These are phyloP conservation scores for Nebria ingens DNA, from an alignment of 1,140 invertebrate species.

Conservation along the genomic window DNA sequence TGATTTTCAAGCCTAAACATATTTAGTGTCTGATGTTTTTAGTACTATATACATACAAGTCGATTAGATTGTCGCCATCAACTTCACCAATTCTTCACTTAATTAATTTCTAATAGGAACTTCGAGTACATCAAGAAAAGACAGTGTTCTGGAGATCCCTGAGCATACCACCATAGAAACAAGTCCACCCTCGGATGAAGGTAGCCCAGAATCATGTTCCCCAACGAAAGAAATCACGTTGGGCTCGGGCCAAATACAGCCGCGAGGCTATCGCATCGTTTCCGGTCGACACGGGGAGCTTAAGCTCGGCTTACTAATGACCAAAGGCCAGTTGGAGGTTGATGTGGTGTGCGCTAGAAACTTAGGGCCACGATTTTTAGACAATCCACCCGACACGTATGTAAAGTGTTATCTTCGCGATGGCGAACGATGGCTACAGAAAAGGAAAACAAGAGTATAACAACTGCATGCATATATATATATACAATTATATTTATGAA, in stretches of 20 bases:
- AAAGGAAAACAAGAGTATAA: slow-evolving; percentile 73
- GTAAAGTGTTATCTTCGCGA: slow-evolving; percentile 88
- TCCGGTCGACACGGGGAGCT: slow-evolving; percentile 65
- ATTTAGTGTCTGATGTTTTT: too few species aligned
- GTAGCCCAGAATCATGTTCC: slow-evolving; percentile 33
- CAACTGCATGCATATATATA: background rate
- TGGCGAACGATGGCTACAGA: slow-evolving; percentile 76
- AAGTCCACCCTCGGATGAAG: slow-evolving; percentile 38
- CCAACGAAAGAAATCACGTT: slow-evolving; percentile 41
- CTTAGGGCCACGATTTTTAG: slow-evolving; percentile 36
- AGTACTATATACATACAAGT: too few species aligned
- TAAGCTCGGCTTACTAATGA: slow-evolving; percentile 77
- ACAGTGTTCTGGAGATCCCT: slow-evolving; percentile 19
- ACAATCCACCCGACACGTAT: slow-evolving; percentile 68
- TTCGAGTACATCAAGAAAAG: slow-evolving; percentile 3
- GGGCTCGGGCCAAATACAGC: slow-evolving; percentile 68
- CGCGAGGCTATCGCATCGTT: slow-evolving; percentile 55
- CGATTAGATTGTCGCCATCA: too few species aligned
- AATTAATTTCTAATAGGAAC: background rate
- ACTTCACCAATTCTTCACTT: too few species aligned
- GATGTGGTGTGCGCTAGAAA: slow-evolving; percentile 55
- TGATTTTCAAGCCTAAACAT: too few species aligned
- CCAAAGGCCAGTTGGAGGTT: slow-evolving; percentile 84
- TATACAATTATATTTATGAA: background rate
- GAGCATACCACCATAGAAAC: slow-evolving; percentile 30